Conservation (phyloP, 1,140 invertebrate species). For the Batillaria attramentaria region DNA sequence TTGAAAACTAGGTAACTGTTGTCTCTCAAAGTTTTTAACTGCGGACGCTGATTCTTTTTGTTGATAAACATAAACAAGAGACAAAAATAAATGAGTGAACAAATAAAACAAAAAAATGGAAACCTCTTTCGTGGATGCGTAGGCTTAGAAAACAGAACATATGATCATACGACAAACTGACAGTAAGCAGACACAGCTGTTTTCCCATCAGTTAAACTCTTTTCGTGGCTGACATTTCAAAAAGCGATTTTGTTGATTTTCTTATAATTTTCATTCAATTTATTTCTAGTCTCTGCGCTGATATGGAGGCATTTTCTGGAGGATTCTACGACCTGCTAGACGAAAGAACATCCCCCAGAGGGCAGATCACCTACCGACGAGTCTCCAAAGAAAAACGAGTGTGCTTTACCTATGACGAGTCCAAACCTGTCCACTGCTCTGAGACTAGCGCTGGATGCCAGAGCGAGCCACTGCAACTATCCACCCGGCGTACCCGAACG, state of each 20-base stretch:
- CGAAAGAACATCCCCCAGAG: background rate
- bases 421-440: constrained; percentile 28
- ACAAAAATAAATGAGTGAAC: too few species aligned
- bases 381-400: constrained; percentile 1
- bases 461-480: constrained; percentile 14
- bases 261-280: background rate
- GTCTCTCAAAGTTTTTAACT: background rate
- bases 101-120: background rate
- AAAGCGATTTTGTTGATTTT: background rate
- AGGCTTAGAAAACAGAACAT: background rate
- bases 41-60: background rate
- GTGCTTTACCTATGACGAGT: constrained; percentile 25
- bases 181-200: background rate
- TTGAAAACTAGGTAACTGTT: too few species aligned
- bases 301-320: background rate
- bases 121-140: background rate
- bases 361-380: background rate
- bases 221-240: background rate
- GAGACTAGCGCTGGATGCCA: background rate
- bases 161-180: background rate
- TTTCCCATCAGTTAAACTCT: background rate
- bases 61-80: background rate
- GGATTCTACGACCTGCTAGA: constrained; percentile 17
- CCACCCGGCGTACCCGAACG: constrained; percentile 7
- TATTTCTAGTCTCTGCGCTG: background rate